These are phyloP conservation scores for Pempheris klunzingeri DNA, from an alignment of 2,797 vertebrate species.

Conservation along the genomic window DNA sequence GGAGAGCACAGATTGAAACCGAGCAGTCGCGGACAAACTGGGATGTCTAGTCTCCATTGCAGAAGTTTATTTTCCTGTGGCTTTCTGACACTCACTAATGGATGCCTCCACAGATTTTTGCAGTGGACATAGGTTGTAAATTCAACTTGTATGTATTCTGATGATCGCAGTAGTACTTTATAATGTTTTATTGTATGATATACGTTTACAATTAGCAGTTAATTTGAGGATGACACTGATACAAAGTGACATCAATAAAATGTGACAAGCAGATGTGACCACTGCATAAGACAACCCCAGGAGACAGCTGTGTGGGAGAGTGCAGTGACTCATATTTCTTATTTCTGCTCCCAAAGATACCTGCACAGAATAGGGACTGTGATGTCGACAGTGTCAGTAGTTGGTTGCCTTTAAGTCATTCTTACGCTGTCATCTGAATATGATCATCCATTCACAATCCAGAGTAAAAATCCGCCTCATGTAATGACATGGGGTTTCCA, in stretches of 20 bases:
- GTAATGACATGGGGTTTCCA: constrained; percentile 48
- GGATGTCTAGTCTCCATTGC: too few species aligned
- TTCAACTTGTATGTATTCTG: neutral
- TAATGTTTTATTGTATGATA: too few species aligned
- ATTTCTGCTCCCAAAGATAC: constrained; percentile 36
- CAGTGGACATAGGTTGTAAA: neutral
- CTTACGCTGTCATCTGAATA: constrained; percentile 49
- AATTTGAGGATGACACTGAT: constrained; percentile 16
- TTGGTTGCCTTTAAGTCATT: constrained; percentile 51
- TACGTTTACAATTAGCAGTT: constrained; percentile 5
- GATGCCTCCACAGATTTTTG: neutral
- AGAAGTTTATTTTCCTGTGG: too few species aligned
- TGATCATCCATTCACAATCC: constrained; percentile 48
- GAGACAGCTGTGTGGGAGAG: constrained; percentile 26
- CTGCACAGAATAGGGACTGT: constrained; percentile 32
- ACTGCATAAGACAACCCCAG: constrained; percentile 16
- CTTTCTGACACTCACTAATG: neutral
- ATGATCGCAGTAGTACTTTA: neutral
- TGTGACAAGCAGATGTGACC: constrained; percentile 50
- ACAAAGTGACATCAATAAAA: constrained; percentile 46
- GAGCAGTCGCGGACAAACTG: too few species aligned
- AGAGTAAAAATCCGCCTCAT: constrained; percentile 43
- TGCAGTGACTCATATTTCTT: constrained; percentile 46
- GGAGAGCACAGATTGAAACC: too few species aligned
- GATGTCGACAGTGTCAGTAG: constrained; percentile 42